phyloP scores from a whole-genome alignment of 1,140 invertebrate genomes.

The Theocolax elegans region DNA sequence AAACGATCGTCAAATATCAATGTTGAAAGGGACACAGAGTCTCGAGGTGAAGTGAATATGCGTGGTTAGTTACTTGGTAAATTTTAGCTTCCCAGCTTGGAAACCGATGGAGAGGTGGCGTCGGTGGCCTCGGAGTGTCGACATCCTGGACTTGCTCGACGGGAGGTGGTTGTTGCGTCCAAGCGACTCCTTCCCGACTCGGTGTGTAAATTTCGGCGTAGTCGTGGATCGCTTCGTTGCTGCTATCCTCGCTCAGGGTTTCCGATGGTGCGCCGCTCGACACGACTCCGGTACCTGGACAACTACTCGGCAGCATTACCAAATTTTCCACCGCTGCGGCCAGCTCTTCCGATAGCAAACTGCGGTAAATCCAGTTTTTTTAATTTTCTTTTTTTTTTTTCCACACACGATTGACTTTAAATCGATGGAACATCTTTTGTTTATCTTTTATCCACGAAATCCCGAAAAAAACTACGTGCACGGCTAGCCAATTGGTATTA shows the following conservation, averaged over 20 bases:
- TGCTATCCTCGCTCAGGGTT: constrained; percentile 65
- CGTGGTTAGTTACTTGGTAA: constrained; percentile 87
- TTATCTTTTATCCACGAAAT: too few species aligned
- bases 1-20: not conserved
- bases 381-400: too few species aligned
- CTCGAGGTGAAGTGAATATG: too few species aligned
- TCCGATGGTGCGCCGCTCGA: constrained; percentile 8
- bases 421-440: too few species aligned
- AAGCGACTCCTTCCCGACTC: constrained; percentile 75
- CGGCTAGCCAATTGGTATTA: too few species aligned
- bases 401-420: too few species aligned
- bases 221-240: constrained; percentile 81
- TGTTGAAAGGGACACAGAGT: too few species aligned
- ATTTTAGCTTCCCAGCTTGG: constrained; percentile 95
- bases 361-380: too few species aligned
- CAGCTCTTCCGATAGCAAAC: constrained; percentile 62
- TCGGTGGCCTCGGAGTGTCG: constrained; percentile 76
- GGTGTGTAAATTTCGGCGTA: constrained; percentile 96
- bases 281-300: not conserved
- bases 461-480: too few species aligned
- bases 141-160: not conserved
- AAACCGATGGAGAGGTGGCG: constrained; percentile 88
- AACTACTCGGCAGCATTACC: constrained; percentile 61
- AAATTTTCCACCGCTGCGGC: constrained; percentile 64
- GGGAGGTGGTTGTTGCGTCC: constrained; percentile 46